Conservation (phyloP, 2,888 invertebrate genomes). For the Drosophila barbarae region DNA sequence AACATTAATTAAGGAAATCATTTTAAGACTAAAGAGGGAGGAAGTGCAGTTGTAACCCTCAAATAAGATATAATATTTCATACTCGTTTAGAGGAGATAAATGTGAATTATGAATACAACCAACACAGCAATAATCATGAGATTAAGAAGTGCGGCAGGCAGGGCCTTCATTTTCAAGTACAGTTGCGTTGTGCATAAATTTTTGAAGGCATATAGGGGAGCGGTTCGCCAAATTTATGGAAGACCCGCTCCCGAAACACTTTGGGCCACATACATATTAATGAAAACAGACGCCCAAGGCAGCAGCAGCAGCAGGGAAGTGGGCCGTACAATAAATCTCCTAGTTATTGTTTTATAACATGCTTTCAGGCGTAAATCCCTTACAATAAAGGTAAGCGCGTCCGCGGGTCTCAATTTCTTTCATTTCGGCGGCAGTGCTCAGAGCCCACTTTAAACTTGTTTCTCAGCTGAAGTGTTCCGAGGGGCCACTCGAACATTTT, state of each 20-base stretch:
- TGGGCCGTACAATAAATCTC: slow-evolving; percentile 59
- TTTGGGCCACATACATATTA: slow-evolving; percentile 34
- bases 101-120: slow-evolving; percentile 1
- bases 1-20: background rate
- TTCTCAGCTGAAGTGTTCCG: slow-evolving; percentile 37
- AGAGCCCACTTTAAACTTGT: slow-evolving; percentile 58
- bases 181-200: slow-evolving; percentile 11
- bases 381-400: slow-evolving; percentile 53
- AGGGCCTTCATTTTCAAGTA: slow-evolving; percentile 5
- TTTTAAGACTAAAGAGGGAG: no score
- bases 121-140: slow-evolving; percentile 8
- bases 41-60: background rate
- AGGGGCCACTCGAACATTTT: slow-evolving; percentile 61
- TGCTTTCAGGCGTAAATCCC: slow-evolving; percentile 48
- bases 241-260: slow-evolving; percentile 3
- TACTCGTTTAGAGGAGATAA: slow-evolving; percentile 6
- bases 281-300: slow-evolving; percentile 32
- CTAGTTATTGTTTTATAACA: slow-evolving; percentile 61
- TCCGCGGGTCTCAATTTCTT: slow-evolving; percentile 38
- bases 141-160: background rate
- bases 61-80: slow-evolving; percentile 1
- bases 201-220: background rate
- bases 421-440: slow-evolving; percentile 32
- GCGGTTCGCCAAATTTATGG: slow-evolving; percentile 17
- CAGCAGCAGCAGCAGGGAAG: slow-evolving; percentile 16